Evolutionary conservation across 2,797 vertebrate species (phyloP).

Genomic region (Tapera naevia): DNA sequence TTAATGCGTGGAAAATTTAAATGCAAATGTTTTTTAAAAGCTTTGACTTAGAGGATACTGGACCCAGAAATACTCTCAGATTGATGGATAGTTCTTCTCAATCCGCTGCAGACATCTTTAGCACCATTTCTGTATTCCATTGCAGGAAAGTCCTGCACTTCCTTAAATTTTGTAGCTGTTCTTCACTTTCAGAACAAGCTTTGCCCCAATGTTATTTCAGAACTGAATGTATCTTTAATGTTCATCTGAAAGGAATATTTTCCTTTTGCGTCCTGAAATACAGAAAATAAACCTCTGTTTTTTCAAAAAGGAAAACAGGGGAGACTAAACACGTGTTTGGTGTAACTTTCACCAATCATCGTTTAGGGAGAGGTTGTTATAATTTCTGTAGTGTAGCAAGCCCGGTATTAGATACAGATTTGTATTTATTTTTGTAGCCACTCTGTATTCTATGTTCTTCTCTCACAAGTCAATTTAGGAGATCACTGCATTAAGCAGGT

Average conservation of each 20-base stretch:
- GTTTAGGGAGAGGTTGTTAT: background rate
- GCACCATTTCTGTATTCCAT: background rate
- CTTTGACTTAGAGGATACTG: background rate
- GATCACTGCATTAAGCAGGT: background rate
- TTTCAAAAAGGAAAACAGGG: background rate
- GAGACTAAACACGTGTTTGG: background rate
- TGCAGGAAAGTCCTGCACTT: background rate
- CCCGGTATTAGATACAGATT: background rate
- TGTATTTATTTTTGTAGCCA: background rate
- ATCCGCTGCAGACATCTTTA: background rate
- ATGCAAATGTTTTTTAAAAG: slow-evolving; percentile 3
- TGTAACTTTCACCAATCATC: background rate
- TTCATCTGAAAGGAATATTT: background rate
- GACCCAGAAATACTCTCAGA: background rate
- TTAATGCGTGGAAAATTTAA: background rate
- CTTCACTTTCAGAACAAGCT: background rate
- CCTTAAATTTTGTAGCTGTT: background rate
- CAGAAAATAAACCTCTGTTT: background rate
- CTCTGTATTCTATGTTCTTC: background rate
- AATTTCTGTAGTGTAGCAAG: background rate
- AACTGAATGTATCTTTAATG: background rate
- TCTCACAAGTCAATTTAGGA: background rate
- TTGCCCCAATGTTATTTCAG: background rate
- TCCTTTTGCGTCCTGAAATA: background rate
- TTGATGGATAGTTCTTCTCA: background rate